phyloP scores from a whole-genome alignment of 2,113 vertebrate genomes.

The Trichomycterus rosablanca region DNA sequence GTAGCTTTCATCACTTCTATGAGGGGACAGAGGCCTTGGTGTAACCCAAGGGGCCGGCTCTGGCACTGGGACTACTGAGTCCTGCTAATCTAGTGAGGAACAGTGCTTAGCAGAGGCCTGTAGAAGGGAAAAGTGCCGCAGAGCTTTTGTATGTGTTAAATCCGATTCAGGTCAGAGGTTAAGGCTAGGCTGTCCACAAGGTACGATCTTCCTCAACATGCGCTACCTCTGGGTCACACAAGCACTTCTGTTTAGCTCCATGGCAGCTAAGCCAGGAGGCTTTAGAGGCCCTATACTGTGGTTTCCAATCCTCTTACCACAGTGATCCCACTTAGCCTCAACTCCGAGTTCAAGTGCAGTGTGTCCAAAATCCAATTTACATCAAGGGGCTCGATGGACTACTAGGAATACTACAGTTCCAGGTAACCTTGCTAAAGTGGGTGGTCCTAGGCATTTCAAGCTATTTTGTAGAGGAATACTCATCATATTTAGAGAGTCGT shows the following conservation, averaged over 20 bases:
- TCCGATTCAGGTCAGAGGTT: constrained; percentile 38
- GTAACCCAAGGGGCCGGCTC: constrained; percentile 21
- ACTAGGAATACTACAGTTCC: not conserved
- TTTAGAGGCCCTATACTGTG: constrained; percentile 11
- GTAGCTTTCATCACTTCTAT: constrained; percentile 29
- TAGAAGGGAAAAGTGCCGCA: constrained; percentile 22
- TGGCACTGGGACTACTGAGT: constrained; percentile 29
- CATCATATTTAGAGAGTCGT: too few relatives aligned
- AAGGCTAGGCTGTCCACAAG: constrained; percentile 32
- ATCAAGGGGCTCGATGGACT: not conserved
- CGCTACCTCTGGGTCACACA: constrained; percentile 26
- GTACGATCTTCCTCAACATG: constrained; percentile 23
- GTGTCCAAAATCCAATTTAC: not conserved
- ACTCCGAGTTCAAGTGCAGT: not conserved
- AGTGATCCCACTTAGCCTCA: constrained; percentile 29
- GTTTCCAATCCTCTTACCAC: constrained; percentile 35
- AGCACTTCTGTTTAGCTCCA: constrained; percentile 33
- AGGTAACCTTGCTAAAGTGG: too few relatives aligned
- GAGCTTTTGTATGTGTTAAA: constrained; percentile 36
- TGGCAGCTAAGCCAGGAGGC: constrained; percentile 23
- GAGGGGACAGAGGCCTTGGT: constrained; percentile 21
- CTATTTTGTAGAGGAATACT: too few relatives aligned
- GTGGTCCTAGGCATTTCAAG: too few relatives aligned
- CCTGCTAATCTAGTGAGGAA: constrained; percentile 34
- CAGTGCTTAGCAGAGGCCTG: constrained; percentile 38